Evolutionary conservation across 1,140 invertebrate species (phyloP), one percentile per base, ranked within the genome.

Genomic region (Drosophila hydei): DNA sequence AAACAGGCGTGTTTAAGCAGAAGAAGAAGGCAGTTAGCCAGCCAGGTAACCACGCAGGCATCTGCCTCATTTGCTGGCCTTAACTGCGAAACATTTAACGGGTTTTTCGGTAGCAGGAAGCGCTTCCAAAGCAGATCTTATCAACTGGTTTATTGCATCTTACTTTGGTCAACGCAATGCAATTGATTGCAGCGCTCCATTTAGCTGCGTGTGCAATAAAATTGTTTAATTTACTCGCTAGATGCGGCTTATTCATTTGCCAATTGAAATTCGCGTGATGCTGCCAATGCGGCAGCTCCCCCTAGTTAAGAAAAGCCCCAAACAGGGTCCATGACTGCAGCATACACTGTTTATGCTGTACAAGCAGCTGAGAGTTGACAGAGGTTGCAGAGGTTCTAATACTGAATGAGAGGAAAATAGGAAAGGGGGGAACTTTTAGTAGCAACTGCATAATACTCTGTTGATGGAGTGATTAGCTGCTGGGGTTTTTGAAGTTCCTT

Each of bases 221-320:
- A 77, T 85, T 85, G 84, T 77, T 80, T 67, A 84, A 79, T 87
- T 85, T 69, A 70, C 27, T 30, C 27, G 45, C 52, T 11, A 43
- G 74, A 74, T 81, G 78, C 70, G 70, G 74, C 78, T 61, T 77
- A 81, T 81, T 76, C 63, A 81, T 81, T 81, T 65, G 64, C 60
- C 45, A 61, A 3, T 55, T 50, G 54, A 51, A 33, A 67, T 72
- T 83, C 55, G 64, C 72, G 63, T 77, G 80, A 84, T 84, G 79
- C 80, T 79, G 79, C 72, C 61, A 85, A 79, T 85, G 76, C 80
- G 76, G 79, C 79, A 85, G 77, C 80, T 67, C 77, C 81, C 81
- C 77, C 81, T 27, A 56, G 51, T 3, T 30, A 8, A 30, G 27
- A 0, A 33, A 11, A 33, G 30, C 0, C 2, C 30, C 1, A 33